Base-by-base conservation (phyloP, 2,113 vertebrate species). In the Tapirus terrestris region DNA sequence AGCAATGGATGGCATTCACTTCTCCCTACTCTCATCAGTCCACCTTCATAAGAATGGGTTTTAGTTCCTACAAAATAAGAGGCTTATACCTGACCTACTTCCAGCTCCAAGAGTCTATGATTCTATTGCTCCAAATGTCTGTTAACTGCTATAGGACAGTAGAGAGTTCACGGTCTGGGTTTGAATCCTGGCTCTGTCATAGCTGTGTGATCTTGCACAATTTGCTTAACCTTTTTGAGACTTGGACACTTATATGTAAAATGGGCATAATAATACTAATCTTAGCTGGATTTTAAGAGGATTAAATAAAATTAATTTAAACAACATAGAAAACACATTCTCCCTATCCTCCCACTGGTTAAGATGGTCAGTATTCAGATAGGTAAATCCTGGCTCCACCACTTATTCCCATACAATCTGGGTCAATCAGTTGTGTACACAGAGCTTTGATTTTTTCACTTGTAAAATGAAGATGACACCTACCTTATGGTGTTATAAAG, bases 61-160 rank as follows among this genome's bases (percentile, higher is more conserved):
- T 87, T 5, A 23, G 11, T 87, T 92, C 76, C 91, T 87, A 45
- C 25, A 80, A 97, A 96, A 68, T 86, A 72, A 89, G 39, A 51
- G 18, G 13, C 51, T 91, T 79, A 73, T 53, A 27, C 45, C 18
- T 92, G 18, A 53, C 4, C 16, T 29, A 18, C 27, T 87, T 90
- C 13, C 48, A 68, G 18, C 43, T 83, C 31, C 6, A 45, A 67
- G 63, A 77, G 53, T 39, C 60, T 20, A 31, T 67, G 77, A 89
- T 68, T 39, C 43, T 93, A 17, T 91, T 85, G 77, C n/a, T 77
- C 10, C 51, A 79, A 60, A 65, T 75, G 23, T 17, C 58, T 58
- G 29, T 58, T 84, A 48, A 45, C 36, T 87, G 61, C 9, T 13
- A 8, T 21, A 5, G 68, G 36, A 33, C 31, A n/a, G 20, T 45